Conservation (phyloP, 2,888 invertebrate genomes). For the Mimachlamys varia region DNA sequence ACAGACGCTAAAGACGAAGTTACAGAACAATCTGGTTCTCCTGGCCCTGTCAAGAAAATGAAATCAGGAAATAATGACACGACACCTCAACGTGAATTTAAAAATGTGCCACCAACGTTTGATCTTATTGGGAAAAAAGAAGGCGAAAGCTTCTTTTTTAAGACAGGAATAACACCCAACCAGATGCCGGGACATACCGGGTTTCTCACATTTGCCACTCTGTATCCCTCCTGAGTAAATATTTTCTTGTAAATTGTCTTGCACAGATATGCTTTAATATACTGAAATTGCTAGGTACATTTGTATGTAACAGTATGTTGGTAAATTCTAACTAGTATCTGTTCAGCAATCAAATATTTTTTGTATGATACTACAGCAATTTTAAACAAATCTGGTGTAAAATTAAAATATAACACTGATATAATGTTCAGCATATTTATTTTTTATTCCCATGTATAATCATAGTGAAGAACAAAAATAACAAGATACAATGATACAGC, state of each 20-base stretch:
- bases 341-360: neutral
- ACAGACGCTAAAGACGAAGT: conserved; percentile 39
- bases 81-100: conserved; percentile 38
- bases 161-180: conserved; percentile 87
- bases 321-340: too few species aligned
- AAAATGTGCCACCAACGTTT: conserved; percentile 43
- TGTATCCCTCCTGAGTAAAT: conserved; percentile 81
- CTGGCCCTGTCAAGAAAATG: conserved; percentile 28
- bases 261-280: neutral
- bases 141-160: conserved; percentile 66
- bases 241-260: neutral
- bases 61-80: conserved; percentile 37
- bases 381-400: too few species aligned
- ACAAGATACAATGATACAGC: neutral
- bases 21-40: conserved; percentile 17
- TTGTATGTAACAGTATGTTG: too few species aligned
- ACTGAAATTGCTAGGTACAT: neutral
- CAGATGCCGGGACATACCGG: conserved; percentile 97
- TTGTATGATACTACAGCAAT: neutral
- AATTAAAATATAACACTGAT: neutral
- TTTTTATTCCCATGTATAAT: neutral
- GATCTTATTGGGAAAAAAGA: conserved; percentile 65
- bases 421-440: neutral
- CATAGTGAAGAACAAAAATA: neutral
- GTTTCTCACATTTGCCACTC: conserved; percentile 95